Conservation (phyloP, 2,113 vertebrate genomes). For the Plestiodon gilberti region DNA sequence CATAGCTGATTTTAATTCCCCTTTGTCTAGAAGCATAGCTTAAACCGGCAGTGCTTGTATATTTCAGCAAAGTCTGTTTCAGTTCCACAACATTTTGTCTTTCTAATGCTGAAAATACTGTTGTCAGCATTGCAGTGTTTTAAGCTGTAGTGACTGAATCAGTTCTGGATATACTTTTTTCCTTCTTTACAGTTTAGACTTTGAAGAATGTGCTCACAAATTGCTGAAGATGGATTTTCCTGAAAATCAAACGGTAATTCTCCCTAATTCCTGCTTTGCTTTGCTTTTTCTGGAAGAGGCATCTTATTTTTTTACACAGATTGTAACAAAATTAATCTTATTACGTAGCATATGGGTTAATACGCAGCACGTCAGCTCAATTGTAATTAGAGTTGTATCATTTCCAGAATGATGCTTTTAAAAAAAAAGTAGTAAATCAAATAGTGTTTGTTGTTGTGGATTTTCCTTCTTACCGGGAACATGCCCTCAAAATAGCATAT, state of each 20-base stretch:
- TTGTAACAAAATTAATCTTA: not conserved
- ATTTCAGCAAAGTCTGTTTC: not conserved
- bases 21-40: not conserved
- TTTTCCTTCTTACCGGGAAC: not conserved
- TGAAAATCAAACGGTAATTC: constrained; percentile 92
- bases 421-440: not conserved
- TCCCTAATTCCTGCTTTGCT: not conserved
- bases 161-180: constrained; percentile 9
- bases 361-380: not conserved
- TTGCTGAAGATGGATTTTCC: constrained; percentile 98
- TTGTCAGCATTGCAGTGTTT: not conserved
- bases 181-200: constrained; percentile 89
- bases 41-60: not conserved
- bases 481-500: not conserved
- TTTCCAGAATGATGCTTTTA: not conserved
- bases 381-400: not conserved
- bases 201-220: constrained; percentile 98
- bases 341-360: not conserved
- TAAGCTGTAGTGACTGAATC: fast-evolving
- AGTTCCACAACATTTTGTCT: not conserved
- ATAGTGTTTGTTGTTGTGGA: not conserved
- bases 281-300: not conserved
- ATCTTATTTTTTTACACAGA: not conserved
- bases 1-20: not conserved
- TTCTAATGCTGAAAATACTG: not conserved